Evolutionary conservation across 2,113 vertebrate species (phyloP).

Genomic region (Notarius lentiginosus): DNA sequence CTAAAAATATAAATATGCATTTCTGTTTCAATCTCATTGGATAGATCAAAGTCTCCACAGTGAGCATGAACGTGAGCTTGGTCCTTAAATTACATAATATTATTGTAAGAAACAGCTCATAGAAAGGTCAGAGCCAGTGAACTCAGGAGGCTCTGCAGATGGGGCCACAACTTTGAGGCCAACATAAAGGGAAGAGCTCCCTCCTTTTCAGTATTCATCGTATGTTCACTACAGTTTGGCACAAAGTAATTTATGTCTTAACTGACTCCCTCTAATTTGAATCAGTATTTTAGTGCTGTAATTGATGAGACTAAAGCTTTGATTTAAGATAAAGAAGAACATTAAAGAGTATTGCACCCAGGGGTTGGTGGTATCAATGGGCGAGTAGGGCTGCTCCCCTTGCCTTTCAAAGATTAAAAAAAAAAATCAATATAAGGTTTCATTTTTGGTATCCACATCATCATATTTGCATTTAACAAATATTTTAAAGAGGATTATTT

Average conservation of each 20-base stretch:
- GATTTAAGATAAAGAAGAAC: neutral
- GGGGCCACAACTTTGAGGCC: conserved; percentile 13
- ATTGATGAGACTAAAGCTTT: conserved; percentile 5
- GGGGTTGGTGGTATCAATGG: neutral
- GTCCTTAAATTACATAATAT: conserved; percentile 44
- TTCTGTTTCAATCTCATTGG: neutral
- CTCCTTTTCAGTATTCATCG: neutral
- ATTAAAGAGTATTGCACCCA: neutral
- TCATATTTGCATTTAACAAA: neutral
- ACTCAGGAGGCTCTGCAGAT: conserved; percentile 24
- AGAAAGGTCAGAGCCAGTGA: conserved; percentile 33
- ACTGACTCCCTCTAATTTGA: conserved; percentile 31
- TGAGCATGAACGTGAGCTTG: conserved; percentile 21
- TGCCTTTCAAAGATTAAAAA: neutral
- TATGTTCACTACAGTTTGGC: neutral
- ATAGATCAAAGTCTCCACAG: conserved; percentile 18
- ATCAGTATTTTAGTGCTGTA: conserved; percentile 8
- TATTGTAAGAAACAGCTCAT: conserved; percentile 1
- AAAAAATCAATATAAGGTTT: neutral
- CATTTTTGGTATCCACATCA: neutral
- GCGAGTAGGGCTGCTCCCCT: neutral
- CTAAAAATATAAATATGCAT: conserved; percentile 13
- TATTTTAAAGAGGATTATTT: neutral
- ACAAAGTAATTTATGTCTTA: conserved; percentile 12
- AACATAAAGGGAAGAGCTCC: neutral